Evolutionary conservation across 2,113 vertebrate genomes (phyloP), one percentile per base, ranked within the genome.

Genomic region (Tricholaema leucomelas): DNA sequence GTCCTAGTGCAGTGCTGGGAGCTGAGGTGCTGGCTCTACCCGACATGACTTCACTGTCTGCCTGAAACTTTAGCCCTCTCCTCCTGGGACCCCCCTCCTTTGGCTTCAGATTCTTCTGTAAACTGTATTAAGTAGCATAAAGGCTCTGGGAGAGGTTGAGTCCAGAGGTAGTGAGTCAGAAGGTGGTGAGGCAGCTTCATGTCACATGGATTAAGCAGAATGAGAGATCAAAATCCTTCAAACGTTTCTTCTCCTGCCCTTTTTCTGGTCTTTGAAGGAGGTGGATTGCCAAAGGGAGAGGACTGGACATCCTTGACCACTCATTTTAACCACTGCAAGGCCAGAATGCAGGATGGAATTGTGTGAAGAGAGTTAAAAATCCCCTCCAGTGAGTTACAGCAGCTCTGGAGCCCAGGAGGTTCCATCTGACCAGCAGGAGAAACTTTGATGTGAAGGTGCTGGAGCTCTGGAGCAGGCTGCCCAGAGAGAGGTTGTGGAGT

Each of bases 31-130:
- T 67, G 74, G 80, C 88, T 12, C 36, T 2, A 24, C 3, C 8
- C 61, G 50, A 38, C 69, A n/a, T 93, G 48, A 88, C 92, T 92
- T 89, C 91, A 93, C 33, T n/a, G 92, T 42, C 91, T 91, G 81
- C 3, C 24, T 56, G 92, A 95, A 96, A 91, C 92, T 5, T 59
- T 58, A 95, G 78, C 95, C 80, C 65, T 91, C 79, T 69, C 83
- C 88, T 78, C 72, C 72, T 50, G 5, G 79, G 65, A 88, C 87
- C 67, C 55, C 40, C 40, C 40, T 15, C 85, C 1, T 20, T 81
- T 79, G 85, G 42, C 88, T 92, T 60, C 67, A 61, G 7, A 40
- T 69, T 40, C 70, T 88, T 72, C 88, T 81, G 65, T 69, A 23
- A 84, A 83, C 60, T 88, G 91, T 72, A 83, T 81, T n/a, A 87